These are phyloP conservation scores for Drosophila azteca DNA, from an alignment of 1,140 invertebrate species.

Conservation along the genomic window DNA sequence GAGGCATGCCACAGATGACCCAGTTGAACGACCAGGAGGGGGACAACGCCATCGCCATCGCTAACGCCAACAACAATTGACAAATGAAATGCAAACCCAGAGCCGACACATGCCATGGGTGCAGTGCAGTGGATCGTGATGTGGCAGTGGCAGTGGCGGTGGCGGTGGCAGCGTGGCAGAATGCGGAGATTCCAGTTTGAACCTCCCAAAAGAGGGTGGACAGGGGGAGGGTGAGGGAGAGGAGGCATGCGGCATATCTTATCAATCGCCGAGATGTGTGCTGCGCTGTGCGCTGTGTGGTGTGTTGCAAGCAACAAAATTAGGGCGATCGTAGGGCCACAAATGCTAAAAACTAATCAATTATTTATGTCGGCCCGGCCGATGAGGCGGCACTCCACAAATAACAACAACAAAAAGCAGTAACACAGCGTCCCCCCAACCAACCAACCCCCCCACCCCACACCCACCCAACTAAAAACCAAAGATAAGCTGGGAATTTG, in stretches of 20 bases:
- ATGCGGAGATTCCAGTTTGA: slow-evolving; percentile 30
- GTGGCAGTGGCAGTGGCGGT: slow-evolving; percentile 10
- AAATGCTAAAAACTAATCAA: slow-evolving; percentile 10
- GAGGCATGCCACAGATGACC: slow-evolving; percentile 37
- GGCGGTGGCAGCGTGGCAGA: slow-evolving; percentile 16
- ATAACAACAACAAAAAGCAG: neutral
- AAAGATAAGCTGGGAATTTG: too few species aligned
- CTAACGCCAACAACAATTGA: slow-evolving; percentile 36
- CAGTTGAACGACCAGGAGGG: slow-evolving; percentile 40
- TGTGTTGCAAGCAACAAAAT: slow-evolving; percentile 11
- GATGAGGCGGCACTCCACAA: too few species aligned
- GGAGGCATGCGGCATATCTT: slow-evolving; percentile 12
- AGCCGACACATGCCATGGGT: slow-evolving; percentile 60
- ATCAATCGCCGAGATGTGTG: slow-evolving; percentile 9
- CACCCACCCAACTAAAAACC: too few species aligned
- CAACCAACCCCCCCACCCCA: too few species aligned
- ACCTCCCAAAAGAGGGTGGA: neutral
- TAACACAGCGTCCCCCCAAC: too few species aligned
- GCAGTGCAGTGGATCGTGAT: slow-evolving; percentile 55
- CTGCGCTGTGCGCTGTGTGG: too few species aligned
- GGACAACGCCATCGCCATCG: neutral
- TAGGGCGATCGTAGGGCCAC: slow-evolving; percentile 10
- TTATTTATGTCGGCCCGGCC: neutral
- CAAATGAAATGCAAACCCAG: slow-evolving; percentile 55
- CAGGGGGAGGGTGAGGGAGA: neutral